A percentile compares a stretch with the other conserved stretches of the same genome.
phyloP scores from a whole-genome alignment of 2,888 invertebrate species.

The Volucella zonaria region DNA sequence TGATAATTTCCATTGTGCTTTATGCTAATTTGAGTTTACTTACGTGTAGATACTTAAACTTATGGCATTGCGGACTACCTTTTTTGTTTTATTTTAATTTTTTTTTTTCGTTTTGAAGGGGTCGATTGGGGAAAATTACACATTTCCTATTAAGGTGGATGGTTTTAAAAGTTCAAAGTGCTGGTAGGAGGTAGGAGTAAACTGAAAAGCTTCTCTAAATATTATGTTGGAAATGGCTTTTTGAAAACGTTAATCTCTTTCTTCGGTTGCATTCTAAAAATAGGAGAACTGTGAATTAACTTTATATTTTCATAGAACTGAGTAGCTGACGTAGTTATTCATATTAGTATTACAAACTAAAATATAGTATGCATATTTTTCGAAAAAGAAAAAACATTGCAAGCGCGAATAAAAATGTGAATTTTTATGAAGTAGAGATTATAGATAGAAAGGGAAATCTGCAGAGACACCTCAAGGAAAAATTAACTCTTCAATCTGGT shows the following conservation, averaged over 20 bases:
- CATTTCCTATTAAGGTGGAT: slow-evolving; percentile 29
- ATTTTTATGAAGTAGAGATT: no score
- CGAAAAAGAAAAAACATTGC: no score
- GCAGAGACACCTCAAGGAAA: no score
- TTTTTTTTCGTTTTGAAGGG: not conserved
- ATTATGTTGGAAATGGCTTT: slow-evolving; percentile 3
- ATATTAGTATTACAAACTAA: no score
- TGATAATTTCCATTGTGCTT: slow-evolving; percentile 61
- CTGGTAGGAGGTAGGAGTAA: slow-evolving; percentile 8
- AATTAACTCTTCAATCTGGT: no score
- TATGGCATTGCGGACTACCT: slow-evolving; percentile 52
- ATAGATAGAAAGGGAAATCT: no score
- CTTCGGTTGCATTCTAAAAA: not conserved
- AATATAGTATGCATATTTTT: no score
- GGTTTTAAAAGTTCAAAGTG: not conserved
- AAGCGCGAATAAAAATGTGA: no score
- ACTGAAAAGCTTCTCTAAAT: slow-evolving; percentile 10
- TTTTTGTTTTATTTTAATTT: no score
- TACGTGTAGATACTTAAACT: slow-evolving; percentile 37
- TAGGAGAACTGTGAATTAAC: no score
- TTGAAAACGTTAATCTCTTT: not conserved
- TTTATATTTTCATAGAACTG: no score
- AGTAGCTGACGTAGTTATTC: no score
- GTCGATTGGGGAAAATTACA: slow-evolving; percentile 19
- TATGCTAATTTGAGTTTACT: slow-evolving; percentile 54